phyloP scores from a whole-genome alignment of 2,113 vertebrate species.

The Anguilla rostrata region DNA sequence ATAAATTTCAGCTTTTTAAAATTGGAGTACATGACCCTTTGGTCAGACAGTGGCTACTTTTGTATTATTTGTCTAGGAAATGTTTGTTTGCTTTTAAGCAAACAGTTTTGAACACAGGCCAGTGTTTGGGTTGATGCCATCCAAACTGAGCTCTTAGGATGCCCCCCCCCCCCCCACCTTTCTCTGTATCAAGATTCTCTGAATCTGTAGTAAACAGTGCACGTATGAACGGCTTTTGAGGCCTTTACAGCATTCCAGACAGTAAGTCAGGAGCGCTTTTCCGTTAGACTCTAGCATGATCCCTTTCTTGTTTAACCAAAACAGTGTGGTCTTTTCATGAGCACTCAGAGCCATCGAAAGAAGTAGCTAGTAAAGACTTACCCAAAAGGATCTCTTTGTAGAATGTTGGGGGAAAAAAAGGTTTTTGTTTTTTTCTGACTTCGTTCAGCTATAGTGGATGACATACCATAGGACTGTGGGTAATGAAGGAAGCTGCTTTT shows the following conservation, averaged over 20 bases:
- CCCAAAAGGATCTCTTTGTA: background rate
- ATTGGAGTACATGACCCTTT: too few species aligned
- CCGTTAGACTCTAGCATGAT: background rate
- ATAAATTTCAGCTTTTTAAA: too few species aligned
- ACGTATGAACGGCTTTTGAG: background rate
- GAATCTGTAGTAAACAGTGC: background rate
- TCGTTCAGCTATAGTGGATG: background rate
- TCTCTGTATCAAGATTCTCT: background rate
- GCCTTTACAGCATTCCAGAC: background rate
- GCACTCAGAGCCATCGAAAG: background rate
- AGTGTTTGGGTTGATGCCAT: background rate
- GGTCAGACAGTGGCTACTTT: too few species aligned
- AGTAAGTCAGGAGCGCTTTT: conserved; percentile 2
- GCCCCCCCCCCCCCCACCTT: background rate
- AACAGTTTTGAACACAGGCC: conserved; percentile 14
- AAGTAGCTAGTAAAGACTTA: background rate
- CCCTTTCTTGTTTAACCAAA: background rate
- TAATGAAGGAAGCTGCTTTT: background rate
- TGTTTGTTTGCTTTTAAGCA: background rate
- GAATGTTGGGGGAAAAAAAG: background rate
- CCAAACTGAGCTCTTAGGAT: background rate
- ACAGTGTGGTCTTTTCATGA: background rate
- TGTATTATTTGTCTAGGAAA: background rate
- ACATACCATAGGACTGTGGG: background rate
- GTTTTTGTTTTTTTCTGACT: background rate